Percentiles rank a stretch among this genome's conserved stretches.
Conservation (phyloP, 2,888 invertebrate species). For the Cheilosia grossa region DNA sequence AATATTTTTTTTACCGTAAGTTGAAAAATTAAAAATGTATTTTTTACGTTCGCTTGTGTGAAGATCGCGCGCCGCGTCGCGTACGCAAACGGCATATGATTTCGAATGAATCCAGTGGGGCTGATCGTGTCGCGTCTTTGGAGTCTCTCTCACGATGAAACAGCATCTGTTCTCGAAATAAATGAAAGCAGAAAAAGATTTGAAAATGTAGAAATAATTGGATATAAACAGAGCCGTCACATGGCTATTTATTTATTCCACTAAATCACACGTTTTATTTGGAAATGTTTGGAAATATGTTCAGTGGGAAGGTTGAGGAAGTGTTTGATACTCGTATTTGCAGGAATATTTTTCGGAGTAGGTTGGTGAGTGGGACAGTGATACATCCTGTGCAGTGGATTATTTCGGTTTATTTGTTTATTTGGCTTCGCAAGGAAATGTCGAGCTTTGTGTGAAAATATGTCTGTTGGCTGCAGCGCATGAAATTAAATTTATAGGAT, state of each 20-base stretch:
- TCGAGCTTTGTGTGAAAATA: neutral
- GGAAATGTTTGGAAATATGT: constrained; percentile 11
- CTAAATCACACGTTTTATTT: neutral
- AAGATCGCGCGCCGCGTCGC: constrained; percentile 47
- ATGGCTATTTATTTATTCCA: constrained; percentile 29
- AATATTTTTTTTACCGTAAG: constrained; percentile 52
- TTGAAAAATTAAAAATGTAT: constrained; percentile 39
- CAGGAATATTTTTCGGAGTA: neutral
- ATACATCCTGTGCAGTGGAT: constrained; percentile 15
- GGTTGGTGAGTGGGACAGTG: neutral
- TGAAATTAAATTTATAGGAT: neutral
- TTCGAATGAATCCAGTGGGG: constrained; percentile 61
- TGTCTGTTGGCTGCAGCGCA: neutral
- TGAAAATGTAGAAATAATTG: constrained; percentile 46
- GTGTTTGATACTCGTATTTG: neutral
- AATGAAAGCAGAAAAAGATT: constrained; percentile 29
- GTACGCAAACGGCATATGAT: constrained; percentile 51
- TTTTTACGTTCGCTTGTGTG: constrained; percentile 30
- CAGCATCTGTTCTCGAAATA: constrained; percentile 46
- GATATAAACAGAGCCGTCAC: constrained; percentile 34
- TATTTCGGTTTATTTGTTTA: constrained; percentile 29
- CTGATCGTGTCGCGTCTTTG: constrained; percentile 60
- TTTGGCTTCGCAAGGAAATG: constrained; percentile 8
- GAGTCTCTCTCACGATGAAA: constrained; percentile 30
- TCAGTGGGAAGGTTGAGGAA: neutral